Conservation (phyloP, 2,888 invertebrate species). For the Leptothorax acervorum region DNA sequence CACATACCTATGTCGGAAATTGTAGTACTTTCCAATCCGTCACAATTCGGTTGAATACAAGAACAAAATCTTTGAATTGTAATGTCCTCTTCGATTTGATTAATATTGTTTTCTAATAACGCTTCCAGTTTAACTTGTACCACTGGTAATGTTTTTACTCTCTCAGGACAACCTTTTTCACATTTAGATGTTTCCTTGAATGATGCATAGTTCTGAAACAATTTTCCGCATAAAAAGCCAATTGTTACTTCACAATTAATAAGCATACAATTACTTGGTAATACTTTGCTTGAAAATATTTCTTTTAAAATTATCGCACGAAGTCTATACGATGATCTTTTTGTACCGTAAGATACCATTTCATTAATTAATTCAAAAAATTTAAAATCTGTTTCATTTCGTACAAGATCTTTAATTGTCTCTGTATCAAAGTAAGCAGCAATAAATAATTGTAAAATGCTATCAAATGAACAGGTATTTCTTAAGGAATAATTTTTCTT, state of each 20-base stretch:
- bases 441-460: slow-evolving; percentile 20
- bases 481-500: neutral
- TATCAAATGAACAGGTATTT: slow-evolving; percentile 23
- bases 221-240: neutral
- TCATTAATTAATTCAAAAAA: slow-evolving; percentile 18
- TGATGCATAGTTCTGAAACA: neutral
- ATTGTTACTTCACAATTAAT: slow-evolving; percentile 4
- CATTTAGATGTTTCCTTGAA: slow-evolving; percentile 1
- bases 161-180: neutral
- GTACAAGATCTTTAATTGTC: neutral
- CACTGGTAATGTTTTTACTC: neutral
- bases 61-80: neutral
- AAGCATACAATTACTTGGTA: neutral
- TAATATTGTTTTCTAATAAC: neutral
- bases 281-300: neutral
- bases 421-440: slow-evolving; percentile 5
- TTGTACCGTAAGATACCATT: neutral
- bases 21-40: neutral
- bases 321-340: slow-evolving; percentile 1
- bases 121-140: no score
- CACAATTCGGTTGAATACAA: neutral
- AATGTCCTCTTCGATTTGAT: neutral
- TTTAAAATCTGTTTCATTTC: neutral
- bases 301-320: neutral
- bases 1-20: neutral